A percentile compares a stretch with the other conserved stretches of the same genome.
These are phyloP conservation scores for Neofelis nebulosa DNA, from an alignment of 2,113 vertebrate species.

Conservation along the genomic window DNA sequence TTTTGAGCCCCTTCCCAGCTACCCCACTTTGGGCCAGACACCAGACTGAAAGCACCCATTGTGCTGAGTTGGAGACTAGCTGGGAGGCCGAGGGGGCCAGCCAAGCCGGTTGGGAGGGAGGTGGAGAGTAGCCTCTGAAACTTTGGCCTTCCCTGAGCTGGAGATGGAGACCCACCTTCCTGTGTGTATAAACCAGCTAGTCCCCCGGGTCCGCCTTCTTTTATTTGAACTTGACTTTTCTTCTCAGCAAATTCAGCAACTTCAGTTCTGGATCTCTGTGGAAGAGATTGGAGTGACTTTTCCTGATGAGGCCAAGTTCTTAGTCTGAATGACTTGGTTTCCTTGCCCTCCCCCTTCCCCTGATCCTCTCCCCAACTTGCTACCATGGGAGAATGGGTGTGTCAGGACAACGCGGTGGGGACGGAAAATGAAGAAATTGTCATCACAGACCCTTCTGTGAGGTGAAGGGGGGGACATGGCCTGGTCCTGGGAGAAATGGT, in stretches of 20 bases:
- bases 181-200: neutral
- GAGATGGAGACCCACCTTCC: neutral
- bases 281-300: neutral
- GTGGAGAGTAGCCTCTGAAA: neutral
- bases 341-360: neutral
- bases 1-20: slow-evolving; percentile 28
- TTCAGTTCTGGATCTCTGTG: neutral
- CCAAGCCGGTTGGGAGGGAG: neutral
- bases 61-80: slow-evolving; percentile 4
- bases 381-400: neutral
- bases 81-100: neutral
- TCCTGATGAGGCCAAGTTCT: neutral
- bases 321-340: neutral
- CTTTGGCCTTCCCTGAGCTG: neutral
- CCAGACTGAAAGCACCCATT: slow-evolving; percentile 12
- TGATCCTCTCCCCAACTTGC: neutral
- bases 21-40: neutral
- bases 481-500: neutral
- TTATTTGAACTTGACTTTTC: neutral
- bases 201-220: neutral
- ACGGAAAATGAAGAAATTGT: neutral
- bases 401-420: neutral
- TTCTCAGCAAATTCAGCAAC: neutral
- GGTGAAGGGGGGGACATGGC: neutral
- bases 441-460: neutral